Evolutionary conservation across 2,888 invertebrate genomes (phyloP), one percentile per base, ranked within the genome.

Genomic region (Drosophila lacicola): DNA sequence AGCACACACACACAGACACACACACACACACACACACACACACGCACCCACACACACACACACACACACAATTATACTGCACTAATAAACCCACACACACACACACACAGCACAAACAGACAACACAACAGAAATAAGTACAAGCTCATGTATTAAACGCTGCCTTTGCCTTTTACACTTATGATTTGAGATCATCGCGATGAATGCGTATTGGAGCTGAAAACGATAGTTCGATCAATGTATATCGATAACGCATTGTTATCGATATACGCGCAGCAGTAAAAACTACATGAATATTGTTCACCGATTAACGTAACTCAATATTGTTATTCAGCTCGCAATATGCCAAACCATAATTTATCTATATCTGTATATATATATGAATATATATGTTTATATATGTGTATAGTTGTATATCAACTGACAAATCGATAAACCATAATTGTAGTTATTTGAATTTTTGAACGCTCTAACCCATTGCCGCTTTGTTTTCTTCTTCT

Each of bases 161-260:
- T 84, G 82, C 75, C 68, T 76, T 75, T 88, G 88, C 85, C 82
- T 88, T 73, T 82, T 88, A 81, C 76, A 77, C 69, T 56, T 64
- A 54, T 68, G 11, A 61, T 64, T 54, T 74, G 36, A 54, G 54
- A 42, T 54, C 29, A 29, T 13, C 29, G 10, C 11, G 1, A 34
- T 44, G n/a, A n/a, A 53, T 44, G 14, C 37, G 5, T 37, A 42
- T 42, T 69, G 36, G 51, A 69, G 41, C 36, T 69, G 46, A 69
- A 25, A 21, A 55, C 42, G 36, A 41, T 41, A 2, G 29, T 29
- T 8, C 29, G 29, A 14, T 36, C 36, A 13, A 36, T 36, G 13
- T 17, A 1, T 14, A 37, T 37, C 14, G 37, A 25, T 46, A 34
- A 3, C 14, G 11, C 19, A 49, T 21, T 37, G 13, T 0, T 50